Base-by-base conservation (phyloP, 2,113 vertebrate species). In the Neoarius graeffei region DNA sequence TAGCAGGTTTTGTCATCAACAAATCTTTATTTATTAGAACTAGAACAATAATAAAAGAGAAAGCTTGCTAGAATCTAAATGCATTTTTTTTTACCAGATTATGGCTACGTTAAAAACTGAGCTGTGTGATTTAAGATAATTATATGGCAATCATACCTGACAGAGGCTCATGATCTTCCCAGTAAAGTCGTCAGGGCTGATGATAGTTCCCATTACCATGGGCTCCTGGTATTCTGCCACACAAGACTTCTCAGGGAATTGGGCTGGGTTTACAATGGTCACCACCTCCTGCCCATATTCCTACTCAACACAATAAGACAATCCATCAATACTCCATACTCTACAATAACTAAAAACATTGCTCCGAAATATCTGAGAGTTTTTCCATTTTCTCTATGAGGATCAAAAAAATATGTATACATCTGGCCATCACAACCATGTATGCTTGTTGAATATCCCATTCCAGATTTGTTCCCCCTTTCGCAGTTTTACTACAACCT, bases 181-280 rank as follows among this genome's bases (percentile, higher is more conserved):
- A 57, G 94, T 97, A 90, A 96, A 97, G 83, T 94, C 92, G 54
- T 97, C 96, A 60, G 98, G 98, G 89, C 97, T 92, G 30, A 99
- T 95, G 90, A 99, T 95, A 71, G 98, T 99, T 17, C 98, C 98
- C 89, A 96, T 76, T 89, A 99, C 96, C 93, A 96, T 95, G n/a
- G 98, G 98, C 88, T 99, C 98, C 93, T 97, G 94, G 91, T 99
- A 99, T 89, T 98, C 94, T 0, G 93, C 93, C 74, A 99, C 98
- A 25, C 94, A 92, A 11, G 94, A 90, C 87, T 94, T 96, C 81
- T 99, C 97, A 57, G 98, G 98, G 92, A 99, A 99, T 35, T 97
- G 96, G 88, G 96, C 92, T 4, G 98, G 98, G 90, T 96, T 99
- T 89, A 99, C 96, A 8, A 99, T 96, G 82, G 95, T 98, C 76